Evolutionary conservation across 2,797 vertebrate species (phyloP), one percentile per base, ranked within the genome.

Genomic region (Gymnopithys bicolor): DNA sequence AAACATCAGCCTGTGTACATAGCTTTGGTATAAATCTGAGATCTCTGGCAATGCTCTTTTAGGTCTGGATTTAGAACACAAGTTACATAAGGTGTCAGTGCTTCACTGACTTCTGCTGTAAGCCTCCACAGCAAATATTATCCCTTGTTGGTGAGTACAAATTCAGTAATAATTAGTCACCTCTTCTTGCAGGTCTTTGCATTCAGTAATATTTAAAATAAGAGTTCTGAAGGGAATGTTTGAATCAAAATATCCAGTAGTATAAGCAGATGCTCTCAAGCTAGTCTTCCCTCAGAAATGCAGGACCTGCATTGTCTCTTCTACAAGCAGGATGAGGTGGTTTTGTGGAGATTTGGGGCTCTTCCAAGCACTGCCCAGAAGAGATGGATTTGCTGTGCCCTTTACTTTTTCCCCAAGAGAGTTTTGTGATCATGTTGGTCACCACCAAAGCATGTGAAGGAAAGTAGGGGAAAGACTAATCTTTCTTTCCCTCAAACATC

Each of bases 41-140:
- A 30, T 41, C 15, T 0, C 0, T 4, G 24, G 13, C 28, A 80
- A 64, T 13, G 10, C 7, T 33, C 21, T 19, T 69, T 78, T 32
- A 78, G 19, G 10, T 53, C 55, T 62, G 62, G 6, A 25, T 83
- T 83, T 87, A 41, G 28, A 80, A 52, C 1, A 3, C 60, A 66
- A 74, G 13, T 25, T 46, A 37, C 2, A 1, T 35, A 48, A 21
- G 10, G 17, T 35, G 37, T 45, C 27, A 51, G 37, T 69, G 41
- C 16, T 52, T 73, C 55, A 28, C 3, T 63, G 60, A 48, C 25
- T 87, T 87, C 48, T 83, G 41, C 23, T 89, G 23, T 48, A 67
- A 81, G 10, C 11, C 18, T 71, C 21, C 22, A 41, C 3, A 70
- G 25, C 53, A 87, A 69, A 68, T 24, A 69, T 2, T 5, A 68